Evolutionary conservation across 1,140 invertebrate species (phyloP).

Genomic region (Cydia fagiglandana): DNA sequence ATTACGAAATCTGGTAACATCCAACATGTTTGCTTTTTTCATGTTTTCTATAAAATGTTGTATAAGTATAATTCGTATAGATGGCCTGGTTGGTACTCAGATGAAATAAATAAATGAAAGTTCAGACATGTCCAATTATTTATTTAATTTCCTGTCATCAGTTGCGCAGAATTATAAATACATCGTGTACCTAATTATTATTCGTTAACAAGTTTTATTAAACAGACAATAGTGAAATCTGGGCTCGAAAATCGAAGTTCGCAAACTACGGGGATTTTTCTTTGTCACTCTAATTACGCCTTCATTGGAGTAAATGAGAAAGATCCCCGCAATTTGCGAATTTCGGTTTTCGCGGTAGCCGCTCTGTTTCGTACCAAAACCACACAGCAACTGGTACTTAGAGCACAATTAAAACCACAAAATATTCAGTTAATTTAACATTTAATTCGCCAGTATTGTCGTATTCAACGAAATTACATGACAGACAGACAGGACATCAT

Average conservation of each 20-base stretch:
- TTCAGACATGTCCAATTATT: neutral
- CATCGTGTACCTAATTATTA: neutral
- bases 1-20: no score
- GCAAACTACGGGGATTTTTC: no score
- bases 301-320: no score
- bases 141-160: neutral
- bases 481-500: neutral
- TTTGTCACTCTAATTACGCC: no score
- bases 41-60: no score
- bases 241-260: no score
- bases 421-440: conserved; percentile 38
- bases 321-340: no score
- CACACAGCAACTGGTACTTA: conserved; percentile 54
- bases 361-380: conserved; percentile 40
- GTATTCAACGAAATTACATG: conserved; percentile 4
- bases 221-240: neutral
- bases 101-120: neutral
- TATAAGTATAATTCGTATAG: no score
- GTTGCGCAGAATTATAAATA: neutral
- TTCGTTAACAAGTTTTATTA: neutral
- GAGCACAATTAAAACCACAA: conserved; percentile 65
- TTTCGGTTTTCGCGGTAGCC: no score
- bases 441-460: neutral
- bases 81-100: no score
- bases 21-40: no score